Conservation (phyloP, 2,888 invertebrate species). For the Nymphalis polychloros region DNA sequence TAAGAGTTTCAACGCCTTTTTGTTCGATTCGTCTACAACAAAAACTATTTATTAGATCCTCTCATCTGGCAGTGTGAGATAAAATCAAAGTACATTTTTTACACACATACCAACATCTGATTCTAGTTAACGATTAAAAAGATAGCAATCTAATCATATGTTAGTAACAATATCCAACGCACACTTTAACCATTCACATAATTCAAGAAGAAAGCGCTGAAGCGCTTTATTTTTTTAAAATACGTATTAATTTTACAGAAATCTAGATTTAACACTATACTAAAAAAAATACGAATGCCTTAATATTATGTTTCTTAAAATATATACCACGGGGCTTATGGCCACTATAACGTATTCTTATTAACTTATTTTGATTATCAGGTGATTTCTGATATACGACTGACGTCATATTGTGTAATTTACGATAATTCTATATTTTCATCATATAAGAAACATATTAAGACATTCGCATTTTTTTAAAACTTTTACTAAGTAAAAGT, state of each 20-base stretch:
- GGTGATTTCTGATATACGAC: too few species aligned
- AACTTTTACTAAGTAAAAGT: not conserved
- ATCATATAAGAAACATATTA: too few species aligned
- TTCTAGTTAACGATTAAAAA: constrained; percentile 45
- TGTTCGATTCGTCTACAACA: constrained; percentile 11
- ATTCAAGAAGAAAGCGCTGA: constrained; percentile 35
- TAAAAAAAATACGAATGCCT: too few species aligned
- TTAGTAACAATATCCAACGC: constrained; percentile 43
- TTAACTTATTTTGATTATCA: too few species aligned
- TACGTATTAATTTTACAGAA: not conserved
- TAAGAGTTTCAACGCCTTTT: constrained; percentile 7
- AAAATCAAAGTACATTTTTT: constrained; percentile 38
- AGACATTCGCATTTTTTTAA: too few species aligned
- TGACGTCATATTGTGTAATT: too few species aligned
- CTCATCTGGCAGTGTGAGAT: constrained; percentile 27
- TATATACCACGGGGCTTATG: too few species aligned
- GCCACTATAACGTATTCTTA: too few species aligned
- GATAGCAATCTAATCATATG: constrained; percentile 49
- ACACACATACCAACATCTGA: constrained; percentile 39
- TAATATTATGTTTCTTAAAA: too few species aligned
- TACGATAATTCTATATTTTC: too few species aligned
- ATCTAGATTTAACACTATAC: too few species aligned
- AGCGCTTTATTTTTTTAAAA: constrained; percentile 20
- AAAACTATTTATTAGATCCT: constrained; percentile 19
- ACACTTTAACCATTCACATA: constrained; percentile 32